Percentiles rank a stretch among this genome's conserved stretches.
Conservation (phyloP, 1,140 invertebrate genomes). For the Panonychus citri region DNA sequence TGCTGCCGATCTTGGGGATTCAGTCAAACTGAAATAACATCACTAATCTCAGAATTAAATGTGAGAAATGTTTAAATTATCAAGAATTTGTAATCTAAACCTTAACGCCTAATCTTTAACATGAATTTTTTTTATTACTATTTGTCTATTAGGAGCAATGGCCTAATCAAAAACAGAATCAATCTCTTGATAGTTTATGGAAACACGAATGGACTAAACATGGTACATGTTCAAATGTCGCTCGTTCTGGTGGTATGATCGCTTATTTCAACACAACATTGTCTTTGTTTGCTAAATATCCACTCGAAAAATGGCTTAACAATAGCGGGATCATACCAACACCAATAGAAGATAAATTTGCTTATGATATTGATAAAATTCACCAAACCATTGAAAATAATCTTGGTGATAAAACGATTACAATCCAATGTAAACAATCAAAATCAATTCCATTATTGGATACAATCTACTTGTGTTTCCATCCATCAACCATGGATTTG, state of each 20-base stretch:
- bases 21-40: background rate
- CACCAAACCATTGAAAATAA: background rate
- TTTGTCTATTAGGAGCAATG: background rate
- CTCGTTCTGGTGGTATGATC: background rate
- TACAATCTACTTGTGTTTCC: too few relatives aligned
- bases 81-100: background rate
- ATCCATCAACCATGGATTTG: too few relatives aligned
- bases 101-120: too few relatives aligned
- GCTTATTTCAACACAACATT: background rate
- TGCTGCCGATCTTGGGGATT: background rate
- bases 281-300: background rate
- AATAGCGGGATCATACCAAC: background rate
- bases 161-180: slow-evolving; percentile 6
- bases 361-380: background rate
- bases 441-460: too few relatives aligned
- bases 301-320: background rate
- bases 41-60: background rate
- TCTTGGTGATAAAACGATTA: background rate
- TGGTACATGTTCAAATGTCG: slow-evolving; percentile 9
- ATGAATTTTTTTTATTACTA: background rate
- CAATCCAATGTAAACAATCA: too few relatives aligned
- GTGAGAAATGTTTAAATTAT: background rate
- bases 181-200: slow-evolving; percentile 11
- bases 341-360: background rate
- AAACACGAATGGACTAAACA: slow-evolving; percentile 14